These are phyloP conservation scores for Drosophila prostipennis DNA, from an alignment of 2,888 invertebrate species.

Conservation along the genomic window DNA sequence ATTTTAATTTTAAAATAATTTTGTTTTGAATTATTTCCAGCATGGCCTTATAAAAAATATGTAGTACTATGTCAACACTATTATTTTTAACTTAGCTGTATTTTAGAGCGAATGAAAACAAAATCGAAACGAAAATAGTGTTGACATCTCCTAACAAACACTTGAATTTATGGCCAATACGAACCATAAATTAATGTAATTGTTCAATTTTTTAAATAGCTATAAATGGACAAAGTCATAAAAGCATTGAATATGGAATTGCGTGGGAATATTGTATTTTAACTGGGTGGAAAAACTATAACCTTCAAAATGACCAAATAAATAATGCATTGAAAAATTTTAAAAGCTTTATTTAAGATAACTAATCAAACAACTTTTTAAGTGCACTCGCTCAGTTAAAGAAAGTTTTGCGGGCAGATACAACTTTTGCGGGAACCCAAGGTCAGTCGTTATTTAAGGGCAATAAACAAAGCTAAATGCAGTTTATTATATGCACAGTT, in stretches of 20 bases:
- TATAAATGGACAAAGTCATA: conserved; percentile 8
- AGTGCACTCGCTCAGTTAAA: not conserved
- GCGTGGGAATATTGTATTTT: not conserved
- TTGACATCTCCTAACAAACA: conserved; percentile 2
- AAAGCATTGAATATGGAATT: not conserved
- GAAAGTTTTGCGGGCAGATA: conserved; percentile 2
- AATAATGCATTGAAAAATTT: not conserved
- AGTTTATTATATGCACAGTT: conserved; percentile 29
- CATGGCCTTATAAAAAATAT: too few species aligned
- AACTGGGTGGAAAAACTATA: not conserved
- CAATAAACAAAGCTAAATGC: conserved; percentile 49
- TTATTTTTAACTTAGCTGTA: not conserved
- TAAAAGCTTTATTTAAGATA: not conserved
- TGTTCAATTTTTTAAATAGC: conserved; percentile 14
- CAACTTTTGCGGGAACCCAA: conserved; percentile 38
- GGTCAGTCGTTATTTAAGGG: conserved; percentile 59
- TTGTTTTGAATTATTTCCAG: too few species aligned
- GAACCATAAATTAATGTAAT: conserved; percentile 17
- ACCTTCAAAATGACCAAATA: not conserved
- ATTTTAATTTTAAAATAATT: too few species aligned
- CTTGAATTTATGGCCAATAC: conserved; percentile 12
- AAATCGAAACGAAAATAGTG: not conserved
- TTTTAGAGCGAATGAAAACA: not conserved
- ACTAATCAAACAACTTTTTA: not conserved
- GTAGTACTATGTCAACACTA: not conserved